Base-by-base conservation (phyloP, 2,113 vertebrate genomes). In the Emberiza fucata region DNA sequence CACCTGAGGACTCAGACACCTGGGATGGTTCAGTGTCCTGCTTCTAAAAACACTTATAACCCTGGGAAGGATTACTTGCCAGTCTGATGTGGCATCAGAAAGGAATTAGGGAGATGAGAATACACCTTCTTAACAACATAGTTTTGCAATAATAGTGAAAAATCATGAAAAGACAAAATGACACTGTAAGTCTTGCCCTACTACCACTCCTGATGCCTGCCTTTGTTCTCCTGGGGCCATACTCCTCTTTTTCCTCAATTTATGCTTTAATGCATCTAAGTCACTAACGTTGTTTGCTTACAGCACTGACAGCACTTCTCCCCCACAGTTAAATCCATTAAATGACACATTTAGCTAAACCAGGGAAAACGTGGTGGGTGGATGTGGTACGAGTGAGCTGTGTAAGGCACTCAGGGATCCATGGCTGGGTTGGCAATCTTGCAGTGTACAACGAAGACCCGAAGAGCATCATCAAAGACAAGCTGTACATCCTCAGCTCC, bases 161-260 rank as follows among this genome's bases (percentile, higher is more conserved):
- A 94, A 90, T 24, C 6, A 54, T 1, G 5, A n/a, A n/a, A 79
- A 64, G 37, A 37, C 50, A 87, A 27, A 51, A 18, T 23, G 8
- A 51, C 3, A 5, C 19, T 14, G 25, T 40, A 78, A 48, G 17
- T 68, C 11, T 35, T n/a, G 35, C 40, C 75, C n/a, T 54, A 12
- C 16, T 57, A 22, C 33, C 31, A 27, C n/a, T 3, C 40, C 70
- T 19, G 7, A 40, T 37, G 12, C 9, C 8, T 40, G 37, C 44
- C 48, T 64, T 31, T 53, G 42, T 53, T 61, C 33, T 70, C 51
- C 39, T 22, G n/a, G 28, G 4, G 8, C n/a, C 2, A 0, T 2
- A 11, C 31, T 44, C 42, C 42, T 63, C 64, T 47, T 47, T 42
- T 42, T 11, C 82, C 61, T 35, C 61, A 35, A 12, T 70, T 56